Conservation (phyloP, 2,888 invertebrate genomes). For the Hyposoter didymator region DNA sequence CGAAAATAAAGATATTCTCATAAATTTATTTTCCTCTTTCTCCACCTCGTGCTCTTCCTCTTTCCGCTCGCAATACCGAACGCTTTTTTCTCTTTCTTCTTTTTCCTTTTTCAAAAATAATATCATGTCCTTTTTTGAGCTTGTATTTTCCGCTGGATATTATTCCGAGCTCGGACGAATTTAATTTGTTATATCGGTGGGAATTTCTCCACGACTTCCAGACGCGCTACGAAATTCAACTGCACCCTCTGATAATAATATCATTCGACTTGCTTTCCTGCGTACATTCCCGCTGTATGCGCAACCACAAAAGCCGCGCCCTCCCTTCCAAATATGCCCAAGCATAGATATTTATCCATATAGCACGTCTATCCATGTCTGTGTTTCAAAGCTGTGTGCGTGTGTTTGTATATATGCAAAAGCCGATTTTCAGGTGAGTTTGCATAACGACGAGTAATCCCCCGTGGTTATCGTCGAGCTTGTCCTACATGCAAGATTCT, state of each 20-base stretch:
- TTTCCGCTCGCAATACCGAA: neutral
- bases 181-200: neutral
- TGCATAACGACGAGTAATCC: conserved; percentile 61
- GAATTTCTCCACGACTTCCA: neutral
- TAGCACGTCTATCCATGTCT: neutral
- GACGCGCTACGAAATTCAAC: neutral
- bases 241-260: conserved; percentile 13
- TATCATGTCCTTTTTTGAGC: neutral
- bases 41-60: neutral
- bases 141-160: neutral
- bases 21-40: conserved; percentile 14
- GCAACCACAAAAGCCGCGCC: neutral
- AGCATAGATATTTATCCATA: neutral
- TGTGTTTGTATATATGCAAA: neutral
- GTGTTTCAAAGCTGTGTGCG: conserved; percentile 23
- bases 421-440: conserved; percentile 55
- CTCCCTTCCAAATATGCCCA: neutral
- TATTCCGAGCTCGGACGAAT: neutral
- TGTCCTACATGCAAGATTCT: conserved; percentile 22
- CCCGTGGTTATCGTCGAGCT: conserved; percentile 39
- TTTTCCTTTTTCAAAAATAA: neutral
- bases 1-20: conserved; percentile 38
- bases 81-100: neutral
- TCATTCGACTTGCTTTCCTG: conserved; percentile 4
- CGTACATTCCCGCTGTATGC: neutral